Base-by-base conservation (phyloP, 1,140 invertebrate genomes). In the Papilio xuthus region DNA sequence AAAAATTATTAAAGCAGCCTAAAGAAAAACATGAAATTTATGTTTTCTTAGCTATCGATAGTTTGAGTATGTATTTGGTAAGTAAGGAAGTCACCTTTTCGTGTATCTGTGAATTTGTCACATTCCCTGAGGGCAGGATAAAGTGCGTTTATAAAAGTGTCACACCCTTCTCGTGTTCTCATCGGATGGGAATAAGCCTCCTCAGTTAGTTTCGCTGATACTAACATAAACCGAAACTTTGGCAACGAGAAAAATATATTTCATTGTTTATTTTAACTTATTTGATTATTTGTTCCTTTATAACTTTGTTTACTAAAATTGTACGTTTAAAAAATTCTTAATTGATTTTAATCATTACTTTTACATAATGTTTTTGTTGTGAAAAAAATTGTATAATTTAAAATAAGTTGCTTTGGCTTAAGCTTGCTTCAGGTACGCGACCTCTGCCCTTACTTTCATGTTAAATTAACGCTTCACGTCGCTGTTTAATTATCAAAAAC, bases 91-190 rank as follows among this genome's bases (percentile, higher is more conserved):
- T 67, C 20, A 8, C 18, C 60, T 28, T 12, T 12, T 28, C 32
- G 12, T 67, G 26, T 53, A 67, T 26, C 60, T 67, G 60, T 67
- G 26, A 67, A 32, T 28, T 67, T 67, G 60, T 15, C 26, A 32
- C 15, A 67, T 28, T 32, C 26, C 12, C n/a, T 18, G 23, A 13
- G 26, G 23, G 60, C 23, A 20, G 26, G 60, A 28, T 32, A 67
- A 67, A 67, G 60, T 67, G 60, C 60, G 23, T 67, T 67, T 23
- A 67, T 67, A 67, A 67, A 67, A 67, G 12, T 67, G 26, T 67
- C 60, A 67, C 60, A 67, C 60, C 60, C 26, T 67, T 67, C 32
- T 67, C 60, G 13, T 67, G 60, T 67, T 32, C 26, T 28, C 60
- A 32, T 15, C 26, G 60, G 13, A 28, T 67, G 12, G 12, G 60